Percentiles rank a stretch among this genome's conserved stretches.
These are phyloP conservation scores for Toxostoma redivivum DNA, from an alignment of 2,113 vertebrate species.

Conservation along the genomic window DNA sequence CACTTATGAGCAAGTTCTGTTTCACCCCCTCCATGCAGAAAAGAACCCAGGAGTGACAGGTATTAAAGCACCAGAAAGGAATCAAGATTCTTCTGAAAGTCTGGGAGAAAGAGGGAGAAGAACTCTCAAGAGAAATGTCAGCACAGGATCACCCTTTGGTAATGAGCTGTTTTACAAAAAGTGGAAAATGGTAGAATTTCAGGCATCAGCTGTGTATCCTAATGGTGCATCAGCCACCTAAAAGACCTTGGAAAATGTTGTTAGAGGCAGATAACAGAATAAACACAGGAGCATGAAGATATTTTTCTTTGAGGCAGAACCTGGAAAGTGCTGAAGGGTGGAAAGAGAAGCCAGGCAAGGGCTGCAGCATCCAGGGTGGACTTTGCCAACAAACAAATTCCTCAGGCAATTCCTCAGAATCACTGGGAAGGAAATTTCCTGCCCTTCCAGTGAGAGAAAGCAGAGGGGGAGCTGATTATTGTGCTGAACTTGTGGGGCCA, in stretches of 20 bases:
- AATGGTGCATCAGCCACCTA: background rate
- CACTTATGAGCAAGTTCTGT: background rate
- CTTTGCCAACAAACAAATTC: background rate
- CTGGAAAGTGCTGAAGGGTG: background rate
- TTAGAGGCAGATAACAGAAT: background rate
- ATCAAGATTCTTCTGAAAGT: background rate
- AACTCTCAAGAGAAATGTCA: background rate
- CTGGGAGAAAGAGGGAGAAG: background rate
- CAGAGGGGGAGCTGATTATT: background rate
- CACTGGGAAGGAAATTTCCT: background rate
- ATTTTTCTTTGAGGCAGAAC: background rate
- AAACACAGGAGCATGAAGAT: background rate
- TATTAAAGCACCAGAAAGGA: background rate
- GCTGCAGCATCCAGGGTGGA: background rate
- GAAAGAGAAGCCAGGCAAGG: background rate
- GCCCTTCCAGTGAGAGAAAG: background rate
- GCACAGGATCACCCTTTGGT: background rate
- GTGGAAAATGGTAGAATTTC: background rate
- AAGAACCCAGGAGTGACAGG: background rate
- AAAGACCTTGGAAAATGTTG: constrained; percentile 3
- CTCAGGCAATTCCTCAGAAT: background rate
- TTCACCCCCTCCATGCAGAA: background rate
- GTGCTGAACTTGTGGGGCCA: background rate
- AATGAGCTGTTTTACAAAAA: background rate
- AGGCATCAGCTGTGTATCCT: background rate